Conservation (phyloP, 2,888 invertebrate genomes). For the Oegoconia quadripuncta region DNA sequence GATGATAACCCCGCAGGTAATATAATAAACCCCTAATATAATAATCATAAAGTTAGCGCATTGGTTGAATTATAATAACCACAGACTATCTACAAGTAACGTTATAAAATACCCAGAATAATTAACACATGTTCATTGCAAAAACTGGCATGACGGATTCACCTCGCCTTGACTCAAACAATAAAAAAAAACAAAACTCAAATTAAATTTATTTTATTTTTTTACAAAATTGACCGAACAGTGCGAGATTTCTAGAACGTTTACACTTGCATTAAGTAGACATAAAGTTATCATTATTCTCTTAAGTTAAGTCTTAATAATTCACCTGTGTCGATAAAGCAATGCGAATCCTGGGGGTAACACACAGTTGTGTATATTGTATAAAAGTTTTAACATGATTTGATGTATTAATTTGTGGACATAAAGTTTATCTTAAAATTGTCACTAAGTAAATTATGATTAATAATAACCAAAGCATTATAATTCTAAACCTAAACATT, state of each 20-base stretch:
- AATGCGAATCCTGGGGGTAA: conserved; percentile 49
- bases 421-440: conserved; percentile 57
- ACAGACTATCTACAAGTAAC: no score
- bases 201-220: conserved; percentile 76
- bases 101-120: no score
- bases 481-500: conserved; percentile 73
- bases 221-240: conserved; percentile 80
- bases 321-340: conserved; percentile 74
- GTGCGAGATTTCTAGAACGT: conserved; percentile 80
- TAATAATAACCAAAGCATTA: conserved; percentile 70
- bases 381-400: conserved; percentile 72
- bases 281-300: conserved; percentile 75
- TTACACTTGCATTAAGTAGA: conserved; percentile 80
- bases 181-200: conserved; percentile 50
- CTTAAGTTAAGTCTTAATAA: conserved; percentile 76
- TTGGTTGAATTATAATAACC: no score
- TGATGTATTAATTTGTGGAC: conserved; percentile 52
- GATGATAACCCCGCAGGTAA: no score
- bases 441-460: conserved; percentile 73
- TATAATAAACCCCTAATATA: no score
- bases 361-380: conserved; percentile 59
- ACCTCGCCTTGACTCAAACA: no score
- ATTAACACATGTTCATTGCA: no score
- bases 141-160: no score
- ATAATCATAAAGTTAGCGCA: no score